Evolutionary conservation across 2,113 vertebrate species (phyloP).

Genomic region (Gymnarchus niloticus): DNA sequence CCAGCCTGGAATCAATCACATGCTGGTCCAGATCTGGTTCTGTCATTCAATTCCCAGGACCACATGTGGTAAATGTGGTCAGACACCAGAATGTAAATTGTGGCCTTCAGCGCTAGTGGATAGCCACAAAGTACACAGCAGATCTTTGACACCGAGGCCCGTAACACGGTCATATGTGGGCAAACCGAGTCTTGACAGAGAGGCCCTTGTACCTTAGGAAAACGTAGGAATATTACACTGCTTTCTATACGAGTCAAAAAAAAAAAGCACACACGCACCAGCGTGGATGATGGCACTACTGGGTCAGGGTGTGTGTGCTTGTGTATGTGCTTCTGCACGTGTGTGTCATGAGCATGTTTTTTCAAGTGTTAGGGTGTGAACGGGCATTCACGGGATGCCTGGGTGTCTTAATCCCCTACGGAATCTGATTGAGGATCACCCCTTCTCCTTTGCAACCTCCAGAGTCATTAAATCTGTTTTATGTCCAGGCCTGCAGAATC

Average conservation of each 20-base stretch:
- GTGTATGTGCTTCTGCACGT: neutral
- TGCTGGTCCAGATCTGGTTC: neutral
- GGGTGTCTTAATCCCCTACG: conserved; percentile 19
- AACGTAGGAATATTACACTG: neutral
- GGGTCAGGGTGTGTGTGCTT: neutral
- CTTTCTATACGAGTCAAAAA: neutral
- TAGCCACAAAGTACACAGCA: neutral
- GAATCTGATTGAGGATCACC: conserved; percentile 18
- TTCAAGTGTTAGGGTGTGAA: neutral
- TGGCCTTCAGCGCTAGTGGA: too few species aligned
- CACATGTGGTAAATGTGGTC: neutral
- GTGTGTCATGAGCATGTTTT: neutral
- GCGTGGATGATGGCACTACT: neutral
- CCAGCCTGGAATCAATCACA: neutral
- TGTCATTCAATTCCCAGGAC: neutral
- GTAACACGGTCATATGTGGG: neutral
- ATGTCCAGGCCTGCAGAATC: conserved; percentile 2
- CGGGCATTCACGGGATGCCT: conserved; percentile 2
- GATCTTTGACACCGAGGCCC: neutral
- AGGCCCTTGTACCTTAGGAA: neutral
- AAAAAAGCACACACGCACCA: neutral
- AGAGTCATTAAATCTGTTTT: conserved; percentile 15
- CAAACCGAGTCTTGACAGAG: neutral
- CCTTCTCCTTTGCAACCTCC: conserved; percentile 14
- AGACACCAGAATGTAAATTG: neutral